Evolutionary conservation across 2,888 invertebrate species (phyloP).

Genomic region (Caenorhabditis panamensis): DNA sequence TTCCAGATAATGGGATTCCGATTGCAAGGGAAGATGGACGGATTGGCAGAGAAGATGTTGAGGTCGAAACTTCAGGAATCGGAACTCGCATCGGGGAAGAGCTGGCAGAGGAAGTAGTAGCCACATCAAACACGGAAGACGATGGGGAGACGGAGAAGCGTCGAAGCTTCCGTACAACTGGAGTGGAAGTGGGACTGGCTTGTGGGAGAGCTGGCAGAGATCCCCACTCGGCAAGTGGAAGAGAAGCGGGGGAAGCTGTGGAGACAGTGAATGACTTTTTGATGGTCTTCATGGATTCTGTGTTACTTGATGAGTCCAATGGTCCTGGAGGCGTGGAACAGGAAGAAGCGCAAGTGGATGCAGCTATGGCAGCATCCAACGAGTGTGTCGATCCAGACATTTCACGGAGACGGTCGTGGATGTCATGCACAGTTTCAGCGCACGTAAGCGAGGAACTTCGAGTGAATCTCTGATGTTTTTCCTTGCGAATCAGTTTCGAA

Average conservation of each 20-base stretch:
- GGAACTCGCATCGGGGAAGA: slow-evolving; percentile 13
- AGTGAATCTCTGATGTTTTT: slow-evolving; percentile 55
- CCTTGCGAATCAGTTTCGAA: slow-evolving; percentile 26
- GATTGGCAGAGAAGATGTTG: slow-evolving; percentile 11
- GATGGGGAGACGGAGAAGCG: slow-evolving; percentile 75
- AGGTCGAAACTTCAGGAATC: slow-evolving; percentile 22
- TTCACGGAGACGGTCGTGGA: slow-evolving; percentile 68
- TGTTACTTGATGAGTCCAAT: slow-evolving; percentile 62
- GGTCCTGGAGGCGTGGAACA: slow-evolving; percentile 40
- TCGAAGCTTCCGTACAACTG: slow-evolving; percentile 65
- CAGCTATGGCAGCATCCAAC: slow-evolving; percentile 60
- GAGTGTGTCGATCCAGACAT: slow-evolving; percentile 72
- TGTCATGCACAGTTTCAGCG: slow-evolving; percentile 71
- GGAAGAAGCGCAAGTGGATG: slow-evolving; percentile 14
- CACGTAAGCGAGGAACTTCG: slow-evolving; percentile 72
- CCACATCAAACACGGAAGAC: slow-evolving; percentile 67
- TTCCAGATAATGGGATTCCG: slow-evolving; percentile 55
- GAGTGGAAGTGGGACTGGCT: slow-evolving; percentile 57
- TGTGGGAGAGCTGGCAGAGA: slow-evolving; percentile 68
- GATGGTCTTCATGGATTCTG: slow-evolving; percentile 69
- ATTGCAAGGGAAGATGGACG: slow-evolving; percentile 62
- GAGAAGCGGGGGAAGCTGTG: slow-evolving; percentile 14
- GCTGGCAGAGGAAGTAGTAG: slow-evolving; percentile 32
- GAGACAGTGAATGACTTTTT: slow-evolving; percentile 60
- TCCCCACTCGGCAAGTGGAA: slow-evolving; percentile 65